Conservation (phyloP, 2,888 invertebrate species). For the Tetropium fuscum region DNA sequence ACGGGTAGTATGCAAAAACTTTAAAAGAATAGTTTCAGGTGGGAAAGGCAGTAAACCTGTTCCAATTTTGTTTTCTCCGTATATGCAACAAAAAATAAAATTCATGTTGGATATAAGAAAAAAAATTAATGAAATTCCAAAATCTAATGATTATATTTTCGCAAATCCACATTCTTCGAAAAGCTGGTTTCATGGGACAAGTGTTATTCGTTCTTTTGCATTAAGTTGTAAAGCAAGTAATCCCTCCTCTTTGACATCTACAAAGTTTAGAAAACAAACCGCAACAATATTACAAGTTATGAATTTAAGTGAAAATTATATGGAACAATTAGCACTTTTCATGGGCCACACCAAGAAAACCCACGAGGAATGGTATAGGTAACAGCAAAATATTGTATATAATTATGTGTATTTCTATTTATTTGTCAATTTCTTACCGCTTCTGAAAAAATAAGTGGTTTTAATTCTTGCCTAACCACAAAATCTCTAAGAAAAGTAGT, state of each 20-base stretch:
- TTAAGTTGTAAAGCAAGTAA: neutral
- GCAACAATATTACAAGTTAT: slow-evolving; percentile 17
- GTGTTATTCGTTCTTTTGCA: slow-evolving; percentile 5
- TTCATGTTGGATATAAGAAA: slow-evolving; percentile 1
- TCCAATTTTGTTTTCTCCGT: slow-evolving; percentile 11
- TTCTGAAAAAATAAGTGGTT: too few relatives aligned
- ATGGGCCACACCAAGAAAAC: slow-evolving; percentile 22
- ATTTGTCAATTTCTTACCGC: neutral
- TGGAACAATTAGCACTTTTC: slow-evolving; percentile 15
- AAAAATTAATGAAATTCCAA: slow-evolving; percentile 11
- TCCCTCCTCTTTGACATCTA: neutral
- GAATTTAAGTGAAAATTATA: slow-evolving; percentile 15
- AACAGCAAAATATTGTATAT: neutral
- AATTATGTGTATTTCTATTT: neutral
- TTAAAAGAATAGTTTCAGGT: slow-evolving; percentile 20
- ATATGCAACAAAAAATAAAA: slow-evolving; percentile 8
- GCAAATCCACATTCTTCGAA: slow-evolving; percentile 7
- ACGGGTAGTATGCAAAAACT: slow-evolving; percentile 9
- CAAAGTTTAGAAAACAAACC: slow-evolving; percentile 14
- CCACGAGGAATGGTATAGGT: slow-evolving; percentile 17
- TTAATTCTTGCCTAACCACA: too few relatives aligned
- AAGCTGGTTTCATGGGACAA: slow-evolving; percentile 9
- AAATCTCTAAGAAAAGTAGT: too few relatives aligned
- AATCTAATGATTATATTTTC: slow-evolving; percentile 12
- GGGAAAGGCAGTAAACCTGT: slow-evolving; percentile 23